Evolutionary conservation across 1,140 invertebrate species (phyloP).

Genomic region (Ylistrum balloti): DNA sequence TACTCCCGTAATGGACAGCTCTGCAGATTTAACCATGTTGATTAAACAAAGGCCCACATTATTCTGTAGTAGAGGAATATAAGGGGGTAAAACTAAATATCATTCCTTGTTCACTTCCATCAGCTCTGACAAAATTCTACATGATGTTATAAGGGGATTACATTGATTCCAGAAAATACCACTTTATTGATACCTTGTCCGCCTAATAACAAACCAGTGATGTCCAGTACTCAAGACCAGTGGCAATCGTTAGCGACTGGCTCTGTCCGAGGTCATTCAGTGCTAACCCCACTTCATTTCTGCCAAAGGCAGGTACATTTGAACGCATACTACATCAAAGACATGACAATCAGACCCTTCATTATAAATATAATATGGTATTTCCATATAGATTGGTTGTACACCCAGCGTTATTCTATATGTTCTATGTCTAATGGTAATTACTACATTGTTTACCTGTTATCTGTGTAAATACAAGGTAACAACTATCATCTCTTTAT

Average conservation of each 20-base stretch:
- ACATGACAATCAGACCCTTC: not conserved
- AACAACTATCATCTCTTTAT: too few species aligned
- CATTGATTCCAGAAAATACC: not conserved
- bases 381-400: too few species aligned
- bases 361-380: not conserved
- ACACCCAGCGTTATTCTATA: too few species aligned
- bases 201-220: not conserved
- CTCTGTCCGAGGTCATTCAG: not conserved
- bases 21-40: not conserved
- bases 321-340: not conserved
- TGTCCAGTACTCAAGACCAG: slow-evolving; percentile 4
- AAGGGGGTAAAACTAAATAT: not conserved
- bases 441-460: too few species aligned
- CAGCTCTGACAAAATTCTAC: not conserved
- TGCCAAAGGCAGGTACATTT: not conserved
- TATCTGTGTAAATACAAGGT: too few species aligned
- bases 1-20: not conserved
- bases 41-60: not conserved
- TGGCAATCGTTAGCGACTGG: not conserved
- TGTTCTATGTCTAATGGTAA: too few species aligned
- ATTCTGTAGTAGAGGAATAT: not conserved
- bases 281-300: not conserved
- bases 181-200: not conserved
- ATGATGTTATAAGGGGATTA: not conserved
- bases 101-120: not conserved